Evolutionary conservation across 2,888 invertebrate species (phyloP), one percentile per base, ranked within the genome.

Genomic region (Cerastis rubricosa): DNA sequence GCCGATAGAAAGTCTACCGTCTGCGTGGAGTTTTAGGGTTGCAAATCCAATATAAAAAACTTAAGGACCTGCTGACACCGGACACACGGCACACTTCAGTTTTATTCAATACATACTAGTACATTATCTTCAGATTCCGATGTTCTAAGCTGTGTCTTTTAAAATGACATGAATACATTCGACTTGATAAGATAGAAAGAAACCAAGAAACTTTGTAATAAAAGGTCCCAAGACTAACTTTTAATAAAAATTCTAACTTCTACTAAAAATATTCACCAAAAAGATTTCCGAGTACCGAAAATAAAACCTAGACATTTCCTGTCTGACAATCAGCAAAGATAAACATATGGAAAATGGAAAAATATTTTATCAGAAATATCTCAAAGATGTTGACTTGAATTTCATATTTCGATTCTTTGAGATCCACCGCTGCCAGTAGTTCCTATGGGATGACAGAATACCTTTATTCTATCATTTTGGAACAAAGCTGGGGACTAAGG

Each of bases 381-480:
- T 80, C 73, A 79, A 80, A 87, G 86, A 83, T 74, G 74, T 85
- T 83, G 86, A 86, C 78, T 78, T 76, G 86, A 85, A 85, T 87
- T 87, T 80, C 73, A 85, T 81, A 84, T 88, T 88, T 84, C 84
- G 80, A 82, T 84, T 86, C 86, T 86, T 84, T 76, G 69, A 75
- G 69, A 69, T 76, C 78, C 35, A 75, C 77, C 72, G 40, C 76
- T 71, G 22, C 65, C 49, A 47, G 35, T 57, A 61, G 70, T 78
- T 78, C 88, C 72, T 80, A 43, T 49, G 86, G 74, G 87, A 86
- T 74, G 71, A 69, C 71, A 71, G 57, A 76, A 79, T 86, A 84
- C 80, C 77, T 88, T 82, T 84, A 87, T 86, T 82, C 71, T 75
- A 78, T 82, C 51, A 80, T 76, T 74, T 49, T 25, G 29, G 47